These are phyloP conservation scores for Liodrosophila aerea DNA, from an alignment of 2,888 invertebrate genomes.

Conservation along the genomic window DNA sequence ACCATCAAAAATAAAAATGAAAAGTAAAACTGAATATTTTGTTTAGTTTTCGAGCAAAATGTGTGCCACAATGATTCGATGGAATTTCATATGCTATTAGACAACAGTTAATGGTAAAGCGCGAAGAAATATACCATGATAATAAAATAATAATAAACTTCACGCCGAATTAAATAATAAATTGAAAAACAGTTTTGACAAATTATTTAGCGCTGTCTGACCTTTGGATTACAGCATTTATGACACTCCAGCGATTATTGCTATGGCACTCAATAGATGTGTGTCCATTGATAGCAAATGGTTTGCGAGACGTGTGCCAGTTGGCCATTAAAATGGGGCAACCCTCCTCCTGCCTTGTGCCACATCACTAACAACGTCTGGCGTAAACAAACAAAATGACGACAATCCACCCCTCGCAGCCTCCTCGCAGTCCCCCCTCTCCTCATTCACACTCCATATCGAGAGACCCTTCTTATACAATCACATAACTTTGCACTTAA, in stretches of 20 bases:
- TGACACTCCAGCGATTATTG: too few species aligned
- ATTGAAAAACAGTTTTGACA: constrained; percentile 24
- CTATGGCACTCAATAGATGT: not conserved
- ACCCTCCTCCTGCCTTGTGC: constrained; percentile 15
- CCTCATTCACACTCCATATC: too few species aligned
- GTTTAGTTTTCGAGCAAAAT: constrained; percentile 15
- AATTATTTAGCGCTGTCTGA: constrained; percentile 34
- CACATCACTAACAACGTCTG: constrained; percentile 10
- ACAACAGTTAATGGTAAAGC: too few species aligned
- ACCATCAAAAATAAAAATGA: constrained; percentile 18
- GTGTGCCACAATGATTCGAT: constrained; percentile 43
- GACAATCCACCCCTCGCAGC: not conserved
- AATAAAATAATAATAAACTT: constrained; percentile 17
- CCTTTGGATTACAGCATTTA: constrained; percentile 30
- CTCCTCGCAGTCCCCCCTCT: too few species aligned
- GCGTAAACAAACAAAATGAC: constrained; percentile 16
- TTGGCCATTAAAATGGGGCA: not conserved
- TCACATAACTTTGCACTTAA: constrained; percentile 78
- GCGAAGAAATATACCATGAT: not conserved
- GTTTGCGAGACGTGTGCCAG: not conserved
- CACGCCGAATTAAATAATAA: constrained; percentile 40
- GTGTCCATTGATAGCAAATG: too few species aligned
- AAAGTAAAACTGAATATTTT: constrained; percentile 20
- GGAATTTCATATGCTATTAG: constrained; percentile 34
- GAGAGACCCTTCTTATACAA: constrained; percentile 54